Percentiles rank a stretch among this genome's conserved stretches.
Conservation (phyloP, 2,797 vertebrate genomes). For the Phrynocephalus forsythii region DNA sequence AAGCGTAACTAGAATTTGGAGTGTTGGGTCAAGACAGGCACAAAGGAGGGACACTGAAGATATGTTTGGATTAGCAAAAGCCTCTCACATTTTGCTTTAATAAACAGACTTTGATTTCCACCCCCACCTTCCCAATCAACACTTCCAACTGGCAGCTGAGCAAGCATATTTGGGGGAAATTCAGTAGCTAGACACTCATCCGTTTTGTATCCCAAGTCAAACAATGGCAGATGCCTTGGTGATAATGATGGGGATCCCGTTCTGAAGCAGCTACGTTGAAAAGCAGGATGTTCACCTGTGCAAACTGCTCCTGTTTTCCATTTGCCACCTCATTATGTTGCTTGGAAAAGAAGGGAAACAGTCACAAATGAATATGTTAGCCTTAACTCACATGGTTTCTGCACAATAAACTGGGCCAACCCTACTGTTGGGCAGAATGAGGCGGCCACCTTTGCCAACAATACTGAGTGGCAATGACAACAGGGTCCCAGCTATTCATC, state of each 20-base stretch:
- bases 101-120: constrained; percentile 12
- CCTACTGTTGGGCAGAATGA: neutral
- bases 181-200: rapidly evolving
- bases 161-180: neutral
- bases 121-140: neutral
- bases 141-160: constrained; percentile 43
- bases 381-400: neutral
- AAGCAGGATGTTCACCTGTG: rapidly evolving
- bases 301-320: neutral
- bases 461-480: neutral
- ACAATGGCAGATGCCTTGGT: neutral
- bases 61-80: neutral
- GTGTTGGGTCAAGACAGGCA: neutral
- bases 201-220: constrained; percentile 1
- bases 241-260: neutral
- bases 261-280: rapidly evolving
- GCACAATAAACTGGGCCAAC: rapidly evolving
- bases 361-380: rapidly evolving
- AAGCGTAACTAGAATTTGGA: no score
- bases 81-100: neutral
- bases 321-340: constrained; percentile 12
- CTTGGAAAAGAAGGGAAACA: neutral
- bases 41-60: neutral
- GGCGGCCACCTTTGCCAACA: neutral
- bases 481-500: neutral